Percentiles rank a stretch among this genome's conserved stretches.
Evolutionary conservation across 2,888 invertebrate species (phyloP).

Genomic region (Chalcosyrphus nemorum): DNA sequence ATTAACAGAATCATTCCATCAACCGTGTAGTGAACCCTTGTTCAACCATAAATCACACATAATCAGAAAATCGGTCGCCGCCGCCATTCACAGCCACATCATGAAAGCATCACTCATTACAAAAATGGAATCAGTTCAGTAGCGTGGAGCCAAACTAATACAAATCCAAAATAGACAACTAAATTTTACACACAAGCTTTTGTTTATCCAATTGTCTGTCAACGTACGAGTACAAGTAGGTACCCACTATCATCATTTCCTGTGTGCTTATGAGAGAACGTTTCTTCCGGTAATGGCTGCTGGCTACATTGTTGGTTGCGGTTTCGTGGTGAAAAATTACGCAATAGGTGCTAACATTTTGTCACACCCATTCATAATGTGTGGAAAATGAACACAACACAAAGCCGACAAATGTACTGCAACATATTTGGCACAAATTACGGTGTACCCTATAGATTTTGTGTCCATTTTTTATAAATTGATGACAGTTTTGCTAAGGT

Average conservation of each 20-base stretch:
- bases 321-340: slow-evolving; percentile 27
- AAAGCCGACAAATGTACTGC: not conserved
- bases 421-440: slow-evolving; percentile 6
- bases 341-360: slow-evolving; percentile 41
- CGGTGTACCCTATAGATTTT: not conserved
- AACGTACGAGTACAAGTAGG: not conserved
- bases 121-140: slow-evolving; percentile 31
- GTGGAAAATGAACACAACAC: not conserved
- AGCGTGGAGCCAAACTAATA: not conserved
- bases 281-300: slow-evolving; percentile 33
- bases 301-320: slow-evolving; percentile 2
- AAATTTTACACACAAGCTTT: slow-evolving; percentile 6
- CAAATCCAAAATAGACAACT: slow-evolving; percentile 15
- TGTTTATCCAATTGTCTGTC: slow-evolving; percentile 18
- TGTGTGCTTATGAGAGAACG: slow-evolving; percentile 29
- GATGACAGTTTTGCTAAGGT: too few species aligned
- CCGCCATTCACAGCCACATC: slow-evolving; percentile 2
- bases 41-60: slow-evolving; percentile 34
- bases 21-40: too few species aligned
- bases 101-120: slow-evolving; percentile 27
- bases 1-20: too few species aligned
- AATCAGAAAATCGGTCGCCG: slow-evolving; percentile 20
- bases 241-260: slow-evolving; percentile 39
- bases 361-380: slow-evolving; percentile 14
- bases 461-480: slow-evolving; percentile 6